Base-by-base conservation (phyloP, 2,888 invertebrate genomes). In the Athalia rosae region DNA sequence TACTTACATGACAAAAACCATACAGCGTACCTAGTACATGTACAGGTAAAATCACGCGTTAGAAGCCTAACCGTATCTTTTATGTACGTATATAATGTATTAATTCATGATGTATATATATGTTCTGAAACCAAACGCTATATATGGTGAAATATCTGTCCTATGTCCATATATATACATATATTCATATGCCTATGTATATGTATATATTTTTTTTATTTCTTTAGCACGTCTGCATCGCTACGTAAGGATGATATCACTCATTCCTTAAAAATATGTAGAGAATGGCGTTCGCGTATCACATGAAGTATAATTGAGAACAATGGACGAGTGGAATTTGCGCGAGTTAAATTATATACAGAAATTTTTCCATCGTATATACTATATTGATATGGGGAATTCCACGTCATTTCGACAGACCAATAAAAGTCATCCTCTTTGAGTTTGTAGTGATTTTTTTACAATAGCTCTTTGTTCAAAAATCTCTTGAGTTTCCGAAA, bases 271-370 rank as follows among this genome's bases (percentile, higher is more conserved):
- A 74, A 59, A 28, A 48, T 48, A 15, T 74, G 74, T 59, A 61
- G 61, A 61, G 61, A 74, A 74, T 74, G 74, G 74, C 74, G 48
- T 74, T 59, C 15, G 50, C 50, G 59, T 62, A 62, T 74, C 61
- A 74, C 62, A 62, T 69, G 47, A n/a, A 41, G 13, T 41, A 13
- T 74, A 61, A 74, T 74, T 61, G 74, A 74, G 74, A 74, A 48
- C 28, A 74, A 74, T 62, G 74, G 74, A 74, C 61, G 74, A 61
- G 74, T 56, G 74, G 48, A 56, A 50, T 48, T 61, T 74, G 61
- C 74, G 61, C 61, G 48, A 61, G 59, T 62, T 28, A 61, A 74
- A 62, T 48, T 61, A 74, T 74, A 58, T 74, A 74, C 74, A 74
- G 50, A 43, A 13, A 48, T 74, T 61, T 61, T 61, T 6, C 50